Evolutionary conservation across 1,140 invertebrate species (phyloP), one percentile per base, ranked within the genome.

Genomic region (Cylas formicarius): DNA sequence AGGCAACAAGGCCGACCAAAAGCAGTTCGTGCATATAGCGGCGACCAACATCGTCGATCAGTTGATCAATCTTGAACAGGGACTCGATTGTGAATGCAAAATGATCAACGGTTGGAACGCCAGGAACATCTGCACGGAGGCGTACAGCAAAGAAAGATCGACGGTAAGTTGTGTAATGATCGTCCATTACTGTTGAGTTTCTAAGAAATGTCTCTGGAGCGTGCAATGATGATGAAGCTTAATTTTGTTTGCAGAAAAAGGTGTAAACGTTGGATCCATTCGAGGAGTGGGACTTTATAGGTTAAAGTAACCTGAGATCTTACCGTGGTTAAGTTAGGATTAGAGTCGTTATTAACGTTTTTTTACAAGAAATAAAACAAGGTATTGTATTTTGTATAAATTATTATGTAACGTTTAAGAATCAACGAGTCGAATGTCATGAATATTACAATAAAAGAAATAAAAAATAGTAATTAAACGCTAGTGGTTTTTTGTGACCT

Each of bases 21-120:
- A 73, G 38, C 71, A 75, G 48, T 75, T 71, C 48, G 44, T 70
- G 16, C 68, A 74, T 48, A 56, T 53, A 11, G 62, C 63, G 1
- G 63, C 73, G 0, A 61, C 66, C 34, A 68, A 62, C 39, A 63
- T 77, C 18, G 66, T 60, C 10, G 66, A 71, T 7, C 59, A 66
- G 50, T 16, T 75, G 3, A 47, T 57, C 3, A 62, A 63, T 16
- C 21, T 57, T 16, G 68, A 75, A 53, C 31, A 72, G n/a, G 57
- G 69, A 14, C 53, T 73, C 27, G 71, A 76, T 46, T 76, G 74
- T 51, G 56, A 56, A 17, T 76, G 74, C 50, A 38, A 60, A 22
- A 45, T 67, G 33, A 27, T 59, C 4, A 49, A 60, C 14, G 62
- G 67, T 6, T 32, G 63, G 4, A 44, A 47, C 14, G 68, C 63